Base-by-base conservation (phyloP, 2,888 invertebrate species). In the Beris morrisii region DNA sequence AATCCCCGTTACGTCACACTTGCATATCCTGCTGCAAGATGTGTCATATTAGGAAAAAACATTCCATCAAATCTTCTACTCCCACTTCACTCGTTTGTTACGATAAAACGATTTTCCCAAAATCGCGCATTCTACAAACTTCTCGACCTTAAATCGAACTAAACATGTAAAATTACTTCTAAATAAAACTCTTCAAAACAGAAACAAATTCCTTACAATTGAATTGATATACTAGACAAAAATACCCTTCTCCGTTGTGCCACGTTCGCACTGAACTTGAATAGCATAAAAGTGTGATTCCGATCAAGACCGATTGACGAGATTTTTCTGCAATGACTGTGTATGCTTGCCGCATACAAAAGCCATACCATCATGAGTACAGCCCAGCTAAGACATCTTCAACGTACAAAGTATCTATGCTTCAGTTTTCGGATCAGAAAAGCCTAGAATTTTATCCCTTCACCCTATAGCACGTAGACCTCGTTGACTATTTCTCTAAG, bases 261-360 rank as follows among this genome's bases (percentile, higher is more conserved):
- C 12, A 48, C 30, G 22, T 32, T 61, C 52, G 6, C 52, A n/a
- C 50, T 43, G 30, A 61, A 52, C 38, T 61, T 30, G 58, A 58
- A 50, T 61, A 12, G 52, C 43, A 52, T 52, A 61, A 38, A 50
- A 61, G 50, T 52, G 61, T 52, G 50, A 52, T 43, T 50, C 38
- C 61, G 61, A 61, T 61, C 61, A 61, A 61, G 50, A 52, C 38
- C 61, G 50, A 61, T 61, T 61, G 61, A 61, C 61, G 61, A 61
- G 61, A 61, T 61, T 61, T 61, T 52, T 50, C 52, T 50, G 61
- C 61, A 61, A 61, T 61, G 38, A 50, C 52, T 59, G 32, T 22
- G 50, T 52, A 61, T 22, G 61, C 31, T 22, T 22, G 22, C 3
- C 38, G 9, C 38, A 7, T 38, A 5, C 38, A 38, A 9, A 9